Percentiles rank a stretch among this genome's conserved stretches.
Conservation (phyloP, 2,113 vertebrate genomes). For the Natator depressus region DNA sequence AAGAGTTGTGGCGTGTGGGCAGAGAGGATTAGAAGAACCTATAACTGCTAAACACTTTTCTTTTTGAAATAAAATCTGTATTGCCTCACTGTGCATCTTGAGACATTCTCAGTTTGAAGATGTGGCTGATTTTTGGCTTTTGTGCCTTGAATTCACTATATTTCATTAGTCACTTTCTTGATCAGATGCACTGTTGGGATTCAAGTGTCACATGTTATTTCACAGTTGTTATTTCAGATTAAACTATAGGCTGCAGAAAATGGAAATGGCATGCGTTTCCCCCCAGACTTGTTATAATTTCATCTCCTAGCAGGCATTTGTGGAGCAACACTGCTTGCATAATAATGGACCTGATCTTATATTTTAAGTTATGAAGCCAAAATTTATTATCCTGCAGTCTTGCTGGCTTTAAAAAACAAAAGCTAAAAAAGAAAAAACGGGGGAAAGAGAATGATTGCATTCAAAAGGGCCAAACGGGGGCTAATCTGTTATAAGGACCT, state of each 20-base stretch:
- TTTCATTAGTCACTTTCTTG: constrained; percentile 54
- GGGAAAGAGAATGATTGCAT: constrained; percentile 36
- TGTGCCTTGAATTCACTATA: constrained; percentile 17
- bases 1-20: not conserved
- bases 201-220: constrained; percentile 4
- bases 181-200: constrained; percentile 38
- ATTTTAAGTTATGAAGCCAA: constrained; percentile 70
- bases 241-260: constrained; percentile 63
- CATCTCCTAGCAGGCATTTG: constrained; percentile 42
- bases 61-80: constrained; percentile 2
- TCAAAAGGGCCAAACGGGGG: constrained; percentile 56
- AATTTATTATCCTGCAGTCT: constrained; percentile 53
- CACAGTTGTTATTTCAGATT: constrained; percentile 73
- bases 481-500: constrained; percentile 63
- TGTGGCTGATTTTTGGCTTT: not conserved
- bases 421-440: constrained; percentile 33
- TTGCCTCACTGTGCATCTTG: not conserved
- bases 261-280: constrained; percentile 64
- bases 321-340: constrained; percentile 54
- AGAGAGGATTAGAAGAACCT: not conserved
- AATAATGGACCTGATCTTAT: constrained; percentile 70
- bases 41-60: not conserved
- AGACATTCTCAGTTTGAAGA: not conserved
- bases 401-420: constrained; percentile 50
- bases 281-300: constrained; percentile 44